Evolutionary conservation across 1,140 invertebrate genomes (phyloP), one percentile per base, ranked within the genome.

Genomic region (Drosophila ercepeae): DNA sequence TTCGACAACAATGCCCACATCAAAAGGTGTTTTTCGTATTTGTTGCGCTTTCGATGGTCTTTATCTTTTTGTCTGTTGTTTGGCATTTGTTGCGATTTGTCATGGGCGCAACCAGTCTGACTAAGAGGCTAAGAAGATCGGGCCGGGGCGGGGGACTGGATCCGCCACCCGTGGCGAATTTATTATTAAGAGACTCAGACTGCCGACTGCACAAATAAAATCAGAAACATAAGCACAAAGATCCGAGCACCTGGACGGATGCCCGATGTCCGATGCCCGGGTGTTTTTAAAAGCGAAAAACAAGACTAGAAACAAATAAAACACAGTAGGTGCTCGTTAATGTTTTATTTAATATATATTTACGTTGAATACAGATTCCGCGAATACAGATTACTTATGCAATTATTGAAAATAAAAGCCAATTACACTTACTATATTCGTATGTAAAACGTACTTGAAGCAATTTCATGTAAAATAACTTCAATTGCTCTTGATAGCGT

Each of bases 31-130:
- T 74, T 54, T 52, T 77, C 63, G 46, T 70, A 77, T 82, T 82
- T 76, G 75, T 63, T 69, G 52, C 57, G 57, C 60, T 48, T 64
- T 51, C 42, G 63, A 52, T 44, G 52, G 53, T 54, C 77, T 79
- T 75, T 69, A 78, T 72, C 54, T 58, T 39, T 14, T 39, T 73
- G 68, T 54, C 68, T 75, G 74, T 65, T 76, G 64, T 70, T 76
- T 77, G 73, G 65, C 71, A 81, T 75, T 81, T 75, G 54, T 58
- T 49, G 54, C 77, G 77, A 81, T 81, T 81, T 81, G 77, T 81
- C 77, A 81, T 81, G 77, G 76, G 34, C 64, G 52, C 70, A 61
- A 53, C 52, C 9, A 44, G 8, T 23, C 49, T 63, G 74, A 55
- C 74, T 57, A 59, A 54, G 50, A 41, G 51, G 50, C 52, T 46